Evolutionary conservation across 1,140 invertebrate genomes (phyloP).

Genomic region (Diorhabda elongata): DNA sequence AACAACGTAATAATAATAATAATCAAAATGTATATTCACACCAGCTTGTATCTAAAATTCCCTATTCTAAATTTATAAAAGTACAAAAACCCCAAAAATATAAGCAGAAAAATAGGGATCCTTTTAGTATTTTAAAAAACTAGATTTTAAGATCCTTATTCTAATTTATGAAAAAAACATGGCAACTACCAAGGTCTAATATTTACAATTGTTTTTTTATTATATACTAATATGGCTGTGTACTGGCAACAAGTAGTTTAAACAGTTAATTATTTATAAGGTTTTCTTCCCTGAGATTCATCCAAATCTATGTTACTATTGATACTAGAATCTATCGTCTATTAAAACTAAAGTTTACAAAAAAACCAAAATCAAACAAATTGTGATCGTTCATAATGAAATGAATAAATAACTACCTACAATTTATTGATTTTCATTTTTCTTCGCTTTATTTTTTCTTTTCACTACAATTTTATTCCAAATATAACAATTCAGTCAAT

Average conservation of each 20-base stretch:
- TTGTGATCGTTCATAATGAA: too few species aligned
- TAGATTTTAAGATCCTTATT: slow-evolving; percentile 4
- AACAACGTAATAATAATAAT: background rate
- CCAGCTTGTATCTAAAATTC: background rate
- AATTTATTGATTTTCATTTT: too few species aligned
- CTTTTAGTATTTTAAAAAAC: slow-evolving; percentile 19
- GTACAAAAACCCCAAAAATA: slow-evolving; percentile 44
- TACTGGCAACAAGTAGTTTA: slow-evolving; percentile 25
- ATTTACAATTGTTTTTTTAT: slow-evolving; percentile 9
- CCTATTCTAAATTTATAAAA: slow-evolving; percentile 34
- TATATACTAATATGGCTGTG: slow-evolving; percentile 25
- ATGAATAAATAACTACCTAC: too few species aligned
- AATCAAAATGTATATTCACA: slow-evolving; percentile 1
- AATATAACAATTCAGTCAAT: too few species aligned
- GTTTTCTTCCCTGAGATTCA: slow-evolving; percentile 29
- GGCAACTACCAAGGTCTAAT: background rate
- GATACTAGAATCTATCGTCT: too few species aligned
- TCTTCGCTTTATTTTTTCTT: too few species aligned
- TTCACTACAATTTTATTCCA: too few species aligned
- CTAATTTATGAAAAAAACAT: background rate
- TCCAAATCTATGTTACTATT: slow-evolving; percentile 6
- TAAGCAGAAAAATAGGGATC: slow-evolving; percentile 39
- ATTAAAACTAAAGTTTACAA: too few species aligned
- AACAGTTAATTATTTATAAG: slow-evolving; percentile 19
- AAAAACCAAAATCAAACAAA: too few species aligned